Evolutionary conservation across 2,888 invertebrate genomes (phyloP).

Genomic region (Protophormia terraenovae): DNA sequence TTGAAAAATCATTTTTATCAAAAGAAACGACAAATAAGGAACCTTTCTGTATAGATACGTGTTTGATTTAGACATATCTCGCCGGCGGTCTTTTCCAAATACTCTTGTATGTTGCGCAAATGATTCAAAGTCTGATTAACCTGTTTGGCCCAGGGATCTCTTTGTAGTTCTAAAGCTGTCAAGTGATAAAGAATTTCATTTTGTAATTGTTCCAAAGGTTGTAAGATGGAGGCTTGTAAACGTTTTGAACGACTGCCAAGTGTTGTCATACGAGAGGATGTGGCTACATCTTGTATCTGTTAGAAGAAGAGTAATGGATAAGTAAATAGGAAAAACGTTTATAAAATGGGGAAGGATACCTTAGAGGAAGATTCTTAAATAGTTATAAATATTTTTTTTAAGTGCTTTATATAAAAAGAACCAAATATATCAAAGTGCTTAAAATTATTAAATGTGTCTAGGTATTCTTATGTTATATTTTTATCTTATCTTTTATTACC

Average conservation of each 20-base stretch:
- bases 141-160: conserved; percentile 87
- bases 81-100: conserved; percentile 87
- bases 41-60: conserved; percentile 78
- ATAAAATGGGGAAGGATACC: too few species aligned
- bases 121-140: conserved; percentile 88
- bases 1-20: too few species aligned
- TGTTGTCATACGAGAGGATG: conserved; percentile 88
- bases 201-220: conserved; percentile 86
- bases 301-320: neutral
- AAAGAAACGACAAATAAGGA: too few species aligned
- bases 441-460: too few species aligned
- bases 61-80: conserved; percentile 87
- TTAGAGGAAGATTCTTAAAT: too few species aligned
- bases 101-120: conserved; percentile 89
- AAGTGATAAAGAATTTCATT: conserved; percentile 89
- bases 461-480: too few species aligned
- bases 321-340: too few species aligned
- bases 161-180: conserved; percentile 88
- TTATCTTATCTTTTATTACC: too few species aligned
- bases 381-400: too few species aligned
- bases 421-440: too few species aligned
- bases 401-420: too few species aligned
- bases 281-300: conserved; percentile 86
- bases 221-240: conserved; percentile 85
- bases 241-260: conserved; percentile 86